Conservation (phyloP, 2,797 vertebrate genomes). For the Rhinogobio ventralis region DNA sequence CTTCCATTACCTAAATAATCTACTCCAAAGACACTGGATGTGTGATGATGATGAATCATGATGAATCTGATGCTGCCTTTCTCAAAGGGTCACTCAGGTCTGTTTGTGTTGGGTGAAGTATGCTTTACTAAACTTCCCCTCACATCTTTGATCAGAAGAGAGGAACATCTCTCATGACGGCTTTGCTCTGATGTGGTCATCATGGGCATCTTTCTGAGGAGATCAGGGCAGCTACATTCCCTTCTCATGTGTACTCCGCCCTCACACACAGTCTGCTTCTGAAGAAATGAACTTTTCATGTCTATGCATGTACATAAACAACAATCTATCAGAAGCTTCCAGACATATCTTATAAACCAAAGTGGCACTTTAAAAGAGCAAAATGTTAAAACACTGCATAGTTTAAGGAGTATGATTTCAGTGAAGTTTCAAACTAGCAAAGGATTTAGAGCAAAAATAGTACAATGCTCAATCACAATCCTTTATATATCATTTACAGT, state of each 20-base stretch:
- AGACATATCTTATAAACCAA: neutral
- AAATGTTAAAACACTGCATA: neutral
- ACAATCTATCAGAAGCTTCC: slow-evolving; percentile 12
- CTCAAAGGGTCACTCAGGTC: slow-evolving; percentile 33
- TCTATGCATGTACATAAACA: slow-evolving; percentile 3
- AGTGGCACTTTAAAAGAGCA: neutral
- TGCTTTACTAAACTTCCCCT: slow-evolving; percentile 38
- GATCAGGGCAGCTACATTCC: slow-evolving; percentile 4
- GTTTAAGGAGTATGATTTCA: neutral
- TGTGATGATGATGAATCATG: slow-evolving; percentile 16
- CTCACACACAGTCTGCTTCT: slow-evolving; percentile 17
- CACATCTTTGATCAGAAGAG: slow-evolving; percentile 51
- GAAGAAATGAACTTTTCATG: neutral
- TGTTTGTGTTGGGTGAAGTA: slow-evolving; percentile 33
- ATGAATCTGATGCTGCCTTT: slow-evolving; percentile 37
- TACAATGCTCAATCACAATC: neutral
- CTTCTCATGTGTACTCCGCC: slow-evolving; percentile 10
- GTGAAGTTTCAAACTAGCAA: neutral
- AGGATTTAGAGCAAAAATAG: neutral
- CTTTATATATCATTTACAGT: neutral
- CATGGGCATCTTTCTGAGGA: slow-evolving; percentile 10
- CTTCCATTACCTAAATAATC: slow-evolving; percentile 15
- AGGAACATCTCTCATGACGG: slow-evolving; percentile 40
- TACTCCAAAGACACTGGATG: slow-evolving; percentile 17
- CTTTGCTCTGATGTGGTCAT: slow-evolving; percentile 42